Conservation (phyloP, 2,888 invertebrate species). For the Drosophila atripex region DNA sequence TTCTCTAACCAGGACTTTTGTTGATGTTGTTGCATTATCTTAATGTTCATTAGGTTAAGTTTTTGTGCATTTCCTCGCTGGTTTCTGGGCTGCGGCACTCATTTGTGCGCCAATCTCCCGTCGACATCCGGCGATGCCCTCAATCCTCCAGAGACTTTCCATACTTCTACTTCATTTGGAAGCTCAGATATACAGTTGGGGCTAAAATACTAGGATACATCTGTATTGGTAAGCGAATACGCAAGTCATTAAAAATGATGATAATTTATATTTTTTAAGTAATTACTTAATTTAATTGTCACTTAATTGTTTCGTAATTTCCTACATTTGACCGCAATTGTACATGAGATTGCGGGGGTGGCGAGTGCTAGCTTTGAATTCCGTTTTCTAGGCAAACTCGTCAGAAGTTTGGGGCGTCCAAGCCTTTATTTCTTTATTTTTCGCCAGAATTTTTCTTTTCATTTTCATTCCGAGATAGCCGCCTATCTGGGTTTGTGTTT, state of each 20-base stretch:
- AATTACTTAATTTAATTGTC: not conserved
- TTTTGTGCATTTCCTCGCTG: conserved; percentile 74
- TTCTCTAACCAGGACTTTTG: conserved; percentile 10
- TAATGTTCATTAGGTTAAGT: conserved; percentile 81
- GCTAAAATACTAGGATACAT: not conserved
- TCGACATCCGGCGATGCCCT: conserved; percentile 60
- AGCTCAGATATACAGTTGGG: conserved; percentile 4
- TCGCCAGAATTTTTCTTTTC: not conserved
- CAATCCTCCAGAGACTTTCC: conserved; percentile 43
- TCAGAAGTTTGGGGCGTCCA: conserved; percentile 55
- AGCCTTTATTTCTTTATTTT: conserved; percentile 27
- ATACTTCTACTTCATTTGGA: conserved; percentile 63
- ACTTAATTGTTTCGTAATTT: not conserved
- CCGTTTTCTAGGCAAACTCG: conserved; percentile 65
- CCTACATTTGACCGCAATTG: not conserved
- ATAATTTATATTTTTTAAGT: no score
- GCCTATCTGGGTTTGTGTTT: conserved; percentile 12
- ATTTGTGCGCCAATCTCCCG: conserved; percentile 77
- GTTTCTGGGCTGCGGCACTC: conserved; percentile 51
- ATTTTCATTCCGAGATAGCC: conserved; percentile 1
- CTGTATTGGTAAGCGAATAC: no score
- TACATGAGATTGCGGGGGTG: not conserved
- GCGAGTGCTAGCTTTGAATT: conserved; percentile 58
- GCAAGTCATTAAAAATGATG: no score
- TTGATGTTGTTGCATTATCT: conserved; percentile 75